Evolutionary conservation across 2,113 vertebrate species (phyloP).

Genomic region (Chionomys nivalis): DNA sequence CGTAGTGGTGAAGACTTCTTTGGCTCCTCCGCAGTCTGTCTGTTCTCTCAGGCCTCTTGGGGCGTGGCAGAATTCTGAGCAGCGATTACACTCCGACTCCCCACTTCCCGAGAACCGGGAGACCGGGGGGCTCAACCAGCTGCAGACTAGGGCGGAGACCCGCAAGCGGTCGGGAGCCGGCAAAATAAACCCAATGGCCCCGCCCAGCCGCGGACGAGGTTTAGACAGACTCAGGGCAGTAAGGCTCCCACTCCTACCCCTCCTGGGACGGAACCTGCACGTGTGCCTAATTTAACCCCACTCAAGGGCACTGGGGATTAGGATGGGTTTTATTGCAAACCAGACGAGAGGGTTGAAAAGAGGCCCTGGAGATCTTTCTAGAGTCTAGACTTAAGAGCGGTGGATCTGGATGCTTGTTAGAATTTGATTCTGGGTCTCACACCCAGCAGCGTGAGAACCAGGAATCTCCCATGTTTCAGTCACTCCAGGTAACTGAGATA

Average conservation of each 20-base stretch:
- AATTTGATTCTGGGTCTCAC: neutral
- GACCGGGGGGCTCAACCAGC: neutral
- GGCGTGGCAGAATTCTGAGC: no score
- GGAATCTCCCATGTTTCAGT: neutral
- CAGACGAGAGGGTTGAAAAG: neutral
- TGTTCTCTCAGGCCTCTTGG: neutral
- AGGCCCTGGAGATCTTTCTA: neutral
- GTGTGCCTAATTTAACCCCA: neutral
- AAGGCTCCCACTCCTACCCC: fast-evolving
- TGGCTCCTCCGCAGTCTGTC: neutral
- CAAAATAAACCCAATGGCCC: neutral
- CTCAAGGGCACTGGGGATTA: neutral
- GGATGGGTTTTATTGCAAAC: neutral
- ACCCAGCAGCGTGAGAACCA: neutral
- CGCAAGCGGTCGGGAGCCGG: fast-evolving
- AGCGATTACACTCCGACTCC: neutral
- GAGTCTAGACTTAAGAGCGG: constrained; percentile 32
- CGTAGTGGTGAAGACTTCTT: fast-evolving
- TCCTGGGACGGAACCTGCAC: neutral
- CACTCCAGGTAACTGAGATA: neutral
- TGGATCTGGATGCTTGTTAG: neutral
- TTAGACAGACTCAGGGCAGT: fast-evolving
- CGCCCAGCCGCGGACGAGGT: neutral
- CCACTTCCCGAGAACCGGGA: neutral
- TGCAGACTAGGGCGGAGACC: fast-evolving